Base-by-base conservation (phyloP, 1,140 invertebrate species). In the Phocides pigmalion region DNA sequence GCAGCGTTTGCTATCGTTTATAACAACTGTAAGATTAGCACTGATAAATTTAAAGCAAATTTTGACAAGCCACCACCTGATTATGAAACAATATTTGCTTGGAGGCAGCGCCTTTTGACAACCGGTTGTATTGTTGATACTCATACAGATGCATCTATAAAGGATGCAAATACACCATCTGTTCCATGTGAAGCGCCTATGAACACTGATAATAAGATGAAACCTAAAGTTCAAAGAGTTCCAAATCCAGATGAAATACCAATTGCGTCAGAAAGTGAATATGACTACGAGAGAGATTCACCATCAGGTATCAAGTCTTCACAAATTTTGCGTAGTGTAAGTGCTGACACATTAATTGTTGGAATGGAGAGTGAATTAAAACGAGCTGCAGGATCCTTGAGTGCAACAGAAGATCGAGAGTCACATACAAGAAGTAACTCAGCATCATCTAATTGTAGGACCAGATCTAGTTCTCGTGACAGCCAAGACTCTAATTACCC, bases 41-140 rank as follows among this genome's bases (percentile, higher is more conserved):
- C 84, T 35, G 73, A 86, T 3, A 88, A 77, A 61, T 92, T 92
- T 87, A 82, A 91, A 76, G 54, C 62, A n/a, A 22, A 79, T 9
- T 92, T 74, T 81, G 84, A 90, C 39, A 92, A 92, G 76, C 90
- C 88, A 47, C 89, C 90, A 20, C 92, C 92, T 46, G 89, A 92
- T 72, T 91, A 88, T 59, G 86, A 91, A 75, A 91, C 88, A 62
- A 89, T 92, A 41, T 92, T 90, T 82, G 76, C 76, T 28, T 92
- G 88, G 90, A 72, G 90, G 19, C 87, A 92, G 63, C 73, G 78
- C n/a, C 75, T 92, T 15, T 44, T 92, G 5, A 61, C 64, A n/a
- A 90, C 83, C 51, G 91, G 91, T 4, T 92, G 91, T 68, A 74
- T 92, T 58, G 79, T 86, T 49, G 90, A 92, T 68, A 68, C 76